These are phyloP conservation scores for Ammodytes dubius DNA, from an alignment of 2,113 vertebrate species.

Conservation along the genomic window DNA sequence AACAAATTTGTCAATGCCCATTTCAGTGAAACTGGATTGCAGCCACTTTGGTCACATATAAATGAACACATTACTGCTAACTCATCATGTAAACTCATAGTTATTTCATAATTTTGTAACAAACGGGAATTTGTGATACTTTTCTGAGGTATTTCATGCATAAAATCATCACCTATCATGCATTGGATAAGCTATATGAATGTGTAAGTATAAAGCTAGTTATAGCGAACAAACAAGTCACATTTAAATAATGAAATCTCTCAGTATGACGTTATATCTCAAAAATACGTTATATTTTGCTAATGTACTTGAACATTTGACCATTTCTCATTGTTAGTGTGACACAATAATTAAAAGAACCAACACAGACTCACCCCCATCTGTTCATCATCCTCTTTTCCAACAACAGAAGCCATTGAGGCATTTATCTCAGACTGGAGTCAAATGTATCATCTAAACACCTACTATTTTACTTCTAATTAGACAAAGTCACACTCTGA, in stretches of 20 bases:
- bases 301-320: neutral
- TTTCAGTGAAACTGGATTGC: neutral
- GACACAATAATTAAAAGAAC: neutral
- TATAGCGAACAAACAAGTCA: neutral
- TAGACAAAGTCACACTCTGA: neutral
- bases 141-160: neutral
- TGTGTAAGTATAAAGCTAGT: neutral
- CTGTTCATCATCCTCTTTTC: constrained; percentile 64
- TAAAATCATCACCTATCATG: neutral
- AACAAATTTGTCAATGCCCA: no score
- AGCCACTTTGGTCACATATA: neutral
- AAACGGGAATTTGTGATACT: neutral
- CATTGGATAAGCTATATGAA: neutral
- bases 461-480: neutral
- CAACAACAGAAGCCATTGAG: constrained; percentile 64
- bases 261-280: neutral
- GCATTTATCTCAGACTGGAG: neutral
- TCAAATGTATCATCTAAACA: constrained; percentile 10
- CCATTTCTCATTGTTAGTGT: neutral
- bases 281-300: neutral
- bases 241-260: constrained; percentile 3
- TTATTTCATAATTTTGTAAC: neutral
- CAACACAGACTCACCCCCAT: constrained; percentile 70
- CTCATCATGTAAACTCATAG: neutral
- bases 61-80: neutral